These are phyloP conservation scores for Chascanopsetta lugubris DNA, from an alignment of 2,113 vertebrate genomes.

Conservation along the genomic window DNA sequence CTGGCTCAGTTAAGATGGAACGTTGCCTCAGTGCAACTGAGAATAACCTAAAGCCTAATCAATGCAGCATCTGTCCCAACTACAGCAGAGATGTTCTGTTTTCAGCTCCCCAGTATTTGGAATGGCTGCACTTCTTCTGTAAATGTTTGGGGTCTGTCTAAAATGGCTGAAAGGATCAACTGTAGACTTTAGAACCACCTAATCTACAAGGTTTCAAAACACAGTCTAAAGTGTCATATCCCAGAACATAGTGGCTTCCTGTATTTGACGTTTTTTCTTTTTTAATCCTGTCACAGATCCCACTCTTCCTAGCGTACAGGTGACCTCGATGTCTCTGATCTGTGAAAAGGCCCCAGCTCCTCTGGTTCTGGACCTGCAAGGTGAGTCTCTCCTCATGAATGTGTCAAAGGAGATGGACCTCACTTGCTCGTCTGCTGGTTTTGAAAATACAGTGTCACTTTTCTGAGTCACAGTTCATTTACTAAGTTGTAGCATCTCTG, in stretches of 20 bases:
- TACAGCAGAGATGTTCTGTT: slow-evolving; percentile 55
- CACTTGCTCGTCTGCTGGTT: too few relatives aligned
- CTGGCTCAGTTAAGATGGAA: not conserved
- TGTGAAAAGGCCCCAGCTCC: slow-evolving; percentile 84
- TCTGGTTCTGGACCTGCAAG: slow-evolving; percentile 88
- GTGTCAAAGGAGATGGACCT: too few relatives aligned
- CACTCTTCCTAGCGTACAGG: slow-evolving; percentile 85
- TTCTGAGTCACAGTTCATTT: too few relatives aligned
- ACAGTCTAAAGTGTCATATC: not conserved
- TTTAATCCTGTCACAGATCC: slow-evolving; percentile 80
- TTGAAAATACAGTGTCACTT: too few relatives aligned
- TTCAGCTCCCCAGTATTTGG: slow-evolving; percentile 17
- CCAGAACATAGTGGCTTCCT: not conserved
- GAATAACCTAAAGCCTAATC: slow-evolving; percentile 52
- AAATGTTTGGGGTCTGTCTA: not conserved
- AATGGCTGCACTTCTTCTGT: not conserved
- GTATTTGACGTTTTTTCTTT: not conserved
- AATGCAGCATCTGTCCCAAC: slow-evolving; percentile 37
- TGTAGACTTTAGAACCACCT: too few relatives aligned
- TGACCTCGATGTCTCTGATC: slow-evolving; percentile 89
- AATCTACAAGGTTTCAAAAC: not conserved
- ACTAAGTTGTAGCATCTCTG: too few relatives aligned
- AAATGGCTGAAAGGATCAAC: not conserved
- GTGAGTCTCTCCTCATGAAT: slow-evolving; percentile 70
- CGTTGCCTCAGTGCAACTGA: slow-evolving; percentile 9